Evolutionary conservation across 2,113 vertebrate genomes (phyloP), one percentile per base, ranked within the genome.

Genomic region (Neotoma lepida): DNA sequence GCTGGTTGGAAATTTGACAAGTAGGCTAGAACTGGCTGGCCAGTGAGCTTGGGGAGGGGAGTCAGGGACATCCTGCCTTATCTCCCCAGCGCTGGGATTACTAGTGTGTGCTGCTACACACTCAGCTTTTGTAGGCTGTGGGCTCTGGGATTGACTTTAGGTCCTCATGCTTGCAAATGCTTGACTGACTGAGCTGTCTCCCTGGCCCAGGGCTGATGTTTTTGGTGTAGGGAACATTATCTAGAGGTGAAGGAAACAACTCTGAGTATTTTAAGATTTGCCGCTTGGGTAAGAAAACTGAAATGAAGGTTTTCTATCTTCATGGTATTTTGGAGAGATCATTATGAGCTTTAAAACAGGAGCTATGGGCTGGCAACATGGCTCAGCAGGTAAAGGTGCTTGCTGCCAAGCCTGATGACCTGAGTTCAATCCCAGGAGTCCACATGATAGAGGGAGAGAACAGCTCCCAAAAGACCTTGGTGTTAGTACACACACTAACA

Each of bases 221-320:
- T 86, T 70, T 51, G 20, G 44, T 51, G 17, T 33, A 41, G 58
- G 8, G 46, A 70, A 35, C 88, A 89, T 92, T 80, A 73, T 77
- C 86, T 89, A 77, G 54, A 86, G 15, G 30, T 86, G 41, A 88
- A 89, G 74, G 86, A 86, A 89, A 74, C 88, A 56, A 84, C 66
- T 86, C 77, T 70, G 76, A 71, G 35, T 26, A 73, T 88, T 39
- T 91, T 46, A 61, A 20, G 71, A 33, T 85, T 96, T 96, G 84
- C 51, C 4, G 28, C 68, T 86, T 96, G 51, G 82, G 44, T 92
- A 76, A 94, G 70, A 68, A 93, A 90, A 85, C n/a, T 68, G 89
- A 95, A 95, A 61, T n/a, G 9, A 35, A 80, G 70, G 20, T 86
- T 63, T 54, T 84, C 84, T 26, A 41, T 41, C n/a, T 82, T 76